phyloP scores from a whole-genome alignment of 2,888 invertebrate species.

The Plagiodera versicolora region DNA sequence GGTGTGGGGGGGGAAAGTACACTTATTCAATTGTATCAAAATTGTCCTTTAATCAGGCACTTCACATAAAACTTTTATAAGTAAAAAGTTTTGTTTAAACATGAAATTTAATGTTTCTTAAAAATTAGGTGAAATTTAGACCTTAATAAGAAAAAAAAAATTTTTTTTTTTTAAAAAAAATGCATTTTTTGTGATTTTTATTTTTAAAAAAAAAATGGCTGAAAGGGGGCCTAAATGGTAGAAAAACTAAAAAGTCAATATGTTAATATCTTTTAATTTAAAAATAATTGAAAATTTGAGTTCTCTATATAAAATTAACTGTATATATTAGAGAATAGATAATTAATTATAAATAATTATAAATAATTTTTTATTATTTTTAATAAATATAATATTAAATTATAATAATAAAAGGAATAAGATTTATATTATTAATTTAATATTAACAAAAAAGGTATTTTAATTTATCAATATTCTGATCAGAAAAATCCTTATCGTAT shows the following conservation, averaged over 20 bases:
- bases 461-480: background rate
- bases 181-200: background rate
- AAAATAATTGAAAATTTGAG: background rate
- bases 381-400: background rate
- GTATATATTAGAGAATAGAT: background rate
- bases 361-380: background rate
- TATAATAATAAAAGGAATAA: background rate
- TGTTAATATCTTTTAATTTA: background rate
- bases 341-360: background rate
- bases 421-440: background rate
- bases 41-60: conserved; percentile 64
- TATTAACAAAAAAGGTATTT: background rate
- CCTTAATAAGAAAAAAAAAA: too few species aligned
- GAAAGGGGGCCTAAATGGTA: background rate
- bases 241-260: background rate
- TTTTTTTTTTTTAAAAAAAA: background rate
- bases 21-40: conserved; percentile 54
- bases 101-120: background rate
- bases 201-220: too few species aligned
- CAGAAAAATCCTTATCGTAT: background rate
- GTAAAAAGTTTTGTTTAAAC: background rate
- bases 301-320: background rate
- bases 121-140: too few species aligned
- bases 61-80: conserved; percentile 35
- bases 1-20: conserved; percentile 2